Evolutionary conservation across 1,140 invertebrate species (phyloP), one percentile per base, ranked within the genome.

Genomic region (Ctenoplectra terminalis): DNA sequence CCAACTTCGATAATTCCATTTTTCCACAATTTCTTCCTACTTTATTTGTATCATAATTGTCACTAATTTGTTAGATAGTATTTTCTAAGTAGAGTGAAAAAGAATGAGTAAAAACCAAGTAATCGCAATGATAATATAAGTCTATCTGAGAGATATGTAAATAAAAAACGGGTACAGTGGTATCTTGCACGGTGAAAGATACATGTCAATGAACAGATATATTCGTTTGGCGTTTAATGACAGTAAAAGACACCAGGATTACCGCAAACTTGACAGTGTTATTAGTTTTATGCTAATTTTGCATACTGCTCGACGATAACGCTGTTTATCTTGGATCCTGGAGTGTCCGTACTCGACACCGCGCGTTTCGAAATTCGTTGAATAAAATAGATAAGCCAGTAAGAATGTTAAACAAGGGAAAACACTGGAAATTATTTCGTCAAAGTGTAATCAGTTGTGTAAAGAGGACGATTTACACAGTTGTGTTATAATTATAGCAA

Each of bases 281-380:
- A 58, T 72, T 72, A 58, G n/a, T 72, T 56, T 60, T 60, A n/a
- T 37, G 17, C 40, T 15, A 48, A 73, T 60, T 60, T 73, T 9
- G n/a, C 15, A 70, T 70, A 20, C 23, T 70, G 5, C 20, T 34
- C 9, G 8, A 5, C 13, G 72, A 48, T 46, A 74, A n/a, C 6
- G 3, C 9, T 37, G 50, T 37, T 26, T 54, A 37, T 52, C 31
- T 71, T 37, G 7, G 2, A 63, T 37, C 15, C 17, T 31, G 26
- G 17, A 2, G 31, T n/a, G 20, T 63, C 31, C 34, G 23, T 37
- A 13, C 5, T 2, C 7, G 9, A 8, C 17, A n/a, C 13, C 13
- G 26, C 34, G 9, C 63, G 63, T 64, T n/a, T n/a, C 34, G 13
- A 11, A 40, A 17, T 37, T n/a, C 23, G 4, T 20, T 37, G 6